phyloP scores from a whole-genome alignment of 2,797 vertebrate genomes.

The Crenuchus spilurus region DNA sequence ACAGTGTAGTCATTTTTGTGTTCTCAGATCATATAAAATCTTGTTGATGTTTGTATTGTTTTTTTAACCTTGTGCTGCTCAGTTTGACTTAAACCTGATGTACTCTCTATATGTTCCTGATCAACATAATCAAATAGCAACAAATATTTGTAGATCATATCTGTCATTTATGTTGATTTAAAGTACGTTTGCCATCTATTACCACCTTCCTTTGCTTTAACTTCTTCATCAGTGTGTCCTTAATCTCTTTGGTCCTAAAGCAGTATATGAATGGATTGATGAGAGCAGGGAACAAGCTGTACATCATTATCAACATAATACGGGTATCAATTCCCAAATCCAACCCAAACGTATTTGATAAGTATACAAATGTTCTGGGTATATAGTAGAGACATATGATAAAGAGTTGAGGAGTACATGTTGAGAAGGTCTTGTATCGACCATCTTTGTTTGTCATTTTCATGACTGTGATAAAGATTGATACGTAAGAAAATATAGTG shows the following conservation, averaged over 20 bases:
- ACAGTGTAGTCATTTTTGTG: too few relatives aligned
- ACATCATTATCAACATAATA: constrained; percentile 54
- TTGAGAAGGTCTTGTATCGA: constrained; percentile 66
- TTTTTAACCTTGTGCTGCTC: too few relatives aligned
- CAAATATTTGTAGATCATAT: too few relatives aligned
- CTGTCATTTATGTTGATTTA: not conserved
- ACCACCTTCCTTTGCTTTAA: not conserved
- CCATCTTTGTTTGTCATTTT: constrained; percentile 61
- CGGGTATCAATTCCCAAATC: constrained; percentile 40
- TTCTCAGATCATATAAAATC: too few relatives aligned
- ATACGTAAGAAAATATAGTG: constrained; percentile 74
- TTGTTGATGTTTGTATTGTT: too few relatives aligned
- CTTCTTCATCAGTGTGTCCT: constrained; percentile 36
- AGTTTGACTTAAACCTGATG: too few relatives aligned
- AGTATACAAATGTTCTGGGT: constrained; percentile 47
- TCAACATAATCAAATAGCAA: too few relatives aligned
- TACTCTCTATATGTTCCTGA: too few relatives aligned
- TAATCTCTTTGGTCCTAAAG: constrained; percentile 62
- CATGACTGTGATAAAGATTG: constrained; percentile 65
- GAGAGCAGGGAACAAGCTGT: constrained; percentile 62
- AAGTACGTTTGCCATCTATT: not conserved
- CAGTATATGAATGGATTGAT: constrained; percentile 74
- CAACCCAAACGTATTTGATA: not conserved
- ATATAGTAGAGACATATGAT: constrained; percentile 65
- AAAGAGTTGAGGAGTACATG: constrained; percentile 66